A percentile compares a stretch with the other conserved stretches of the same genome.
phyloP scores from a whole-genome alignment of 2,888 invertebrate species.

The Dorcus hopei region DNA sequence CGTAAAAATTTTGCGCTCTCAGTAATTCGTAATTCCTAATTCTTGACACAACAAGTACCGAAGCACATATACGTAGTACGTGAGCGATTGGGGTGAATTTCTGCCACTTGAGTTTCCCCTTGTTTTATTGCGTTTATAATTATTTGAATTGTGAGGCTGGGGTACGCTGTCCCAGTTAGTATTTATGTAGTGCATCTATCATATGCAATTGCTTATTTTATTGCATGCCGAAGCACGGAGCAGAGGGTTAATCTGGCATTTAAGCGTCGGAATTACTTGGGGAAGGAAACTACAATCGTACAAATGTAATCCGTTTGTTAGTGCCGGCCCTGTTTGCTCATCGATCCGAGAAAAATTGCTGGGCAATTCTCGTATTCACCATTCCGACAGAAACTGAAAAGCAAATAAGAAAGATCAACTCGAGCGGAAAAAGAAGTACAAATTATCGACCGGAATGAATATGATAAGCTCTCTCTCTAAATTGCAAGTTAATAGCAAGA shows the following conservation, averaged over 20 bases:
- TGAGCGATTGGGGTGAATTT: neutral
- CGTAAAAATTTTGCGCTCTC: no score
- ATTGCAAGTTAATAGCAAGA: no score
- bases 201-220: constrained; percentile 34
- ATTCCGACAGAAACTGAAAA: no score
- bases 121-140: constrained; percentile 44
- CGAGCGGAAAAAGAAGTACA: no score
- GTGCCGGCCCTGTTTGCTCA: neutral
- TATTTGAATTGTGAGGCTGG: constrained; percentile 39
- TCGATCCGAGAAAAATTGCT: no score
- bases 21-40: no score
- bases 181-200: constrained; percentile 41
- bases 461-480: no score
- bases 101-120: constrained; percentile 39
- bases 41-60: no score
- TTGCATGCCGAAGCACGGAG: constrained; percentile 26
- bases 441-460: no score
- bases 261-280: neutral
- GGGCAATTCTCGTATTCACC: no score
- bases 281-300: neutral
- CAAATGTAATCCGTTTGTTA: neutral
- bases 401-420: no score
- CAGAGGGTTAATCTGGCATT: constrained; percentile 4
- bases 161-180: constrained; percentile 34
- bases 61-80: no score